Base-by-base conservation (phyloP, 2,797 vertebrate genomes). In the Telmatherina bonti region DNA sequence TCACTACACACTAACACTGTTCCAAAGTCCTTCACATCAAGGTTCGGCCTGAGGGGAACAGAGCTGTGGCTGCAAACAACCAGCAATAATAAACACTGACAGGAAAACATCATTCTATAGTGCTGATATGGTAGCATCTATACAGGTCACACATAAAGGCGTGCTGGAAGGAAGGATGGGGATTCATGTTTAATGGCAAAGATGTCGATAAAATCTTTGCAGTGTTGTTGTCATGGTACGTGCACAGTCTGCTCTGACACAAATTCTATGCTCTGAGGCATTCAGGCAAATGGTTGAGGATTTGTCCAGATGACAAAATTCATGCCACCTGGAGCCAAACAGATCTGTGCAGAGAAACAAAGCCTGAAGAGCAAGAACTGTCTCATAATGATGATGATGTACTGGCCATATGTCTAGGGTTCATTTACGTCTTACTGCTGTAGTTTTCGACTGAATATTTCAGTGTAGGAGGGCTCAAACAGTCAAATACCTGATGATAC, bases 271-370 rank as follows among this genome's bases (percentile, higher is more conserved):
- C 62, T 7, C 20, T 8, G 33, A 41, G n/a, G 27, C 11, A 4
- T 31, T 11, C 18, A 16, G 15, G 27, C 13, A 31, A 4, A 3
- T 22, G n/a, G 15, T 12, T 9, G 51, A 70, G 27, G 16, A 26
- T 62, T 33, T 35, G 18, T 24, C 26, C 38, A 59, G 31, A 35
- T 43, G 33, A 70, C n/a, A 26, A 43, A 61, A 54, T 38, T 41
- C n/a, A 45, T 30, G 30, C 15, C 59, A 36, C 51, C 30, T 36
- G 59, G 24, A 62, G 38, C 36, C 26, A 33, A 70, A 15, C 51
- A 47, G 51, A 45, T 6, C 11, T 22, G 35, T 30, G 47, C 11
- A 22, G 35, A 41, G 24, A 36, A 18, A 11, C 31, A 10, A 31
- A 45, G 58, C 8, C 49, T n/a, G 31, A 15, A 22, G 66, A 11